Evolutionary conservation across 2,113 vertebrate genomes (phyloP), one percentile per base, ranked within the genome.

Genomic region (Rhinichthys klamathensis): DNA sequence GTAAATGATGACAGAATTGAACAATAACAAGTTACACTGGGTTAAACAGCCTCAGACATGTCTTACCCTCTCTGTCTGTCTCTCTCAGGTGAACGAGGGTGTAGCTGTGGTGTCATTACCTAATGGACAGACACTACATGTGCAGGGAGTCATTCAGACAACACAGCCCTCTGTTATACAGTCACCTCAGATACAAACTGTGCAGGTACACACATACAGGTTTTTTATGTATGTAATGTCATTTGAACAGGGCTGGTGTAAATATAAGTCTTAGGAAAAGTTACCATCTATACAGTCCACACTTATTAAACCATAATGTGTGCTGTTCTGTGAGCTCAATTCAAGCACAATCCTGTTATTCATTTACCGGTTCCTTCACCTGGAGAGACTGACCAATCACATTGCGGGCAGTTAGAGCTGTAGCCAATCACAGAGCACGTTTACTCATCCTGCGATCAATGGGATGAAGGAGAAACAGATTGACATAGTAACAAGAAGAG

Each of bases 91-190:
- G 81, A 51, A 60, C 41, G 86, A 80, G 75, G 51, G 78, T 46
- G 81, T 79, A 65, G 11, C 74, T 46, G 74, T 83, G 30, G 35
- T 78, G 13, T 78, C 60, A 32, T 78, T 83, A 41, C 81, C 82
- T 74, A 76, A 54, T 46, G 86, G 67, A 38, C 87, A 85, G 79
- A 83, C 76, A 27, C 21, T 63, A 11, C 79, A 88, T 41, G 63
- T 77, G 83, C 87, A 88, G 38, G 56, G 83, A 30, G 83, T 83
- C 84, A 85, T 82, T 75, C 87, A 88, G 5, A 69, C 80, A 23
- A 82, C 83, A 72, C 87, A 85, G 27, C 49, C 87, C 72, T 82
- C 87, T 70, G 87, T 88, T 56, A 88, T 81, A 73, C 65, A 85
- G n/a, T 61, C 77, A 41, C 67, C 84, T 73, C 67, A 85, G 54